A percentile compares a stretch with the other conserved stretches of the same genome.
Conservation (phyloP, 2,113 vertebrate species). For the Entelurus aequoreus region DNA sequence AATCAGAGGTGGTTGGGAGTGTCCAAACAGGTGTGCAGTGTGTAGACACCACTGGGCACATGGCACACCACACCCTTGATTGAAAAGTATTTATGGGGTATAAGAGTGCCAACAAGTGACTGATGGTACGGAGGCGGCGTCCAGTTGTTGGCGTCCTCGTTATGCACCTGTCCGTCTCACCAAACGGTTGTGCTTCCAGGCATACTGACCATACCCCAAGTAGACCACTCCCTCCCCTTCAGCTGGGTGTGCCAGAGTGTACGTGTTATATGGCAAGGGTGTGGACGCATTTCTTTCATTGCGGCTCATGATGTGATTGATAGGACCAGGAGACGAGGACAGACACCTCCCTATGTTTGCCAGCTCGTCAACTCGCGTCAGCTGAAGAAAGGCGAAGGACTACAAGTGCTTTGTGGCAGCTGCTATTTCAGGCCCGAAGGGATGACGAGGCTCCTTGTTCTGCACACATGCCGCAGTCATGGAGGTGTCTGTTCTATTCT, state of each 20-base stretch:
- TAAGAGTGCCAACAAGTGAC: background rate
- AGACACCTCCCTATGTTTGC: background rate
- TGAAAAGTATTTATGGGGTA: background rate
- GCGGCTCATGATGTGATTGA: background rate
- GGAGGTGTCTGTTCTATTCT: background rate
- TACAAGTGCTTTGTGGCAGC: background rate
- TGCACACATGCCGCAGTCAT: conserved; percentile 22
- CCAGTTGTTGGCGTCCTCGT: background rate
- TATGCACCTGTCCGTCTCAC: background rate
- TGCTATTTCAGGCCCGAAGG: background rate
- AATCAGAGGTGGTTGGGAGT: background rate
- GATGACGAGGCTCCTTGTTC: background rate
- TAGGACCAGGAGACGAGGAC: background rate
- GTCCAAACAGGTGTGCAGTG: background rate
- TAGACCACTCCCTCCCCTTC: too few relatives aligned
- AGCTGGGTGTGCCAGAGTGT: background rate
- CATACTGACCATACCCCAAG: too few relatives aligned
- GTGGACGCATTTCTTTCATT: conserved; percentile 3
- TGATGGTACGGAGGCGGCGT: background rate
- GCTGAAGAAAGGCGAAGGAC: background rate
- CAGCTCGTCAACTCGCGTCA: background rate
- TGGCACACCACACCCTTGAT: background rate
- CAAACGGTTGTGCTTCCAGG: too few relatives aligned
- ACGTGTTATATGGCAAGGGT: background rate
- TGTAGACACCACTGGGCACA: background rate